Base-by-base conservation (phyloP, 2,113 vertebrate genomes). In the Anguilla rostrata region DNA sequence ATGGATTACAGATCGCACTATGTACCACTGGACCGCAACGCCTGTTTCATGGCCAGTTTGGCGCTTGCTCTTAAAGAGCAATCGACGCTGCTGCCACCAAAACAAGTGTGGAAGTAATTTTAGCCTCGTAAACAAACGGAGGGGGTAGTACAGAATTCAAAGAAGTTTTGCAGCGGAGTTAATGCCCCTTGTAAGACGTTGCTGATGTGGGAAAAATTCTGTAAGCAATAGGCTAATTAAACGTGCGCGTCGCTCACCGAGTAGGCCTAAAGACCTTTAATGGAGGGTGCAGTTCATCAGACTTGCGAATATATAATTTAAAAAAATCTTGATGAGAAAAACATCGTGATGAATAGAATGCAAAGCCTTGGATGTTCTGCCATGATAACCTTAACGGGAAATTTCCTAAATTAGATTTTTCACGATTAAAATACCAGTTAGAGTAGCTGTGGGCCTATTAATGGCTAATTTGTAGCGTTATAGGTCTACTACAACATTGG, bases 31-130 rank as follows among this genome's bases (percentile, higher is more conserved):
- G 40, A 86, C 83, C 66, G 18, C 83, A 63, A 80, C 14, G 57
- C 75, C 84, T 80, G 87, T 78, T 87, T 85, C 85, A 63, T 86
- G 89, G 89, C 89, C 80, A n/a, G 89, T 85, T 60, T 89, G 88
- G 86, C 87, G 8, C 78, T 79, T 41, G 85, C 53, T 87, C 71
- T 78, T 86, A 84, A 66, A 83, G 40, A 84, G 87, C 83, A 83
- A 88, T 87, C 85, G 43, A 84, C 86, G 84, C 86, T 86, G 57
- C 82, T 71, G 79, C 84, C 20, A n/a, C 56, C 22, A 83, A 84
- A 91, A 86, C 87, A 90, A 93, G 91, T 92, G 91, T 93, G 93
- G 93, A 93, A 94, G 90, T 93, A 91, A 92, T 95, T 92, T 93
- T 78, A 92, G 85, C 89, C 90, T 90, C 90, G 88, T 92, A 93